Conservation (phyloP, 2,113 vertebrate species). For the Mugil cephalus region DNA sequence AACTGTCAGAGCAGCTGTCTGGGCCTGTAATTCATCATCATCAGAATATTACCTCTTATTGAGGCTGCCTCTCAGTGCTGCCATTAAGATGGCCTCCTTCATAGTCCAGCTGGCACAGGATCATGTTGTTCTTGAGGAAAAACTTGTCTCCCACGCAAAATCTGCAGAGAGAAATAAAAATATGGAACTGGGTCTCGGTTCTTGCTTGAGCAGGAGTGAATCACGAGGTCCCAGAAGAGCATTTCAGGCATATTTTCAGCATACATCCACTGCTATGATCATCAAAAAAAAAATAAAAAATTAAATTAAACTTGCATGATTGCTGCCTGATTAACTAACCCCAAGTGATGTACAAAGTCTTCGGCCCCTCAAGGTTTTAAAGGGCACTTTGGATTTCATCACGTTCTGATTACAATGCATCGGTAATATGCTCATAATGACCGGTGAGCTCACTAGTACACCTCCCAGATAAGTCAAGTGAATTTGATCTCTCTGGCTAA, state of each 20-base stretch:
- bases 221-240: conserved; percentile 42
- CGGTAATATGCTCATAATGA: conserved; percentile 44
- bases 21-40: conserved; percentile 34
- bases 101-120: conserved; percentile 99
- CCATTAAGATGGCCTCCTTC: conserved; percentile 97
- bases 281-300: too few relatives aligned
- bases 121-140: conserved; percentile 99
- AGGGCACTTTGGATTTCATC: conserved; percentile 33
- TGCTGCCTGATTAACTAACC: conserved; percentile 49
- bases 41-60: conserved; percentile 83
- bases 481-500: conserved; percentile 75
- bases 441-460: conserved; percentile 47
- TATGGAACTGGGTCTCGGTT: conserved; percentile 50
- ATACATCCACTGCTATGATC: conserved; percentile 36
- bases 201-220: conserved; percentile 47
- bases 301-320: conserved; percentile 62
- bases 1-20: conserved; percentile 58
- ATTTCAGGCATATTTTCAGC: conserved; percentile 52
- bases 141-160: conserved; percentile 99
- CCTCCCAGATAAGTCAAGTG: conserved; percentile 59
- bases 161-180: conserved; percentile 81
- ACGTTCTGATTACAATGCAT: conserved; percentile 46
- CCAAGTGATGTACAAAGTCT: conserved; percentile 39
- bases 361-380: conserved; percentile 39
- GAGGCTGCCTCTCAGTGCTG: conserved; percentile 92